phyloP scores from a whole-genome alignment of 2,797 vertebrate species.

The Chrysocyon brachyurus region DNA sequence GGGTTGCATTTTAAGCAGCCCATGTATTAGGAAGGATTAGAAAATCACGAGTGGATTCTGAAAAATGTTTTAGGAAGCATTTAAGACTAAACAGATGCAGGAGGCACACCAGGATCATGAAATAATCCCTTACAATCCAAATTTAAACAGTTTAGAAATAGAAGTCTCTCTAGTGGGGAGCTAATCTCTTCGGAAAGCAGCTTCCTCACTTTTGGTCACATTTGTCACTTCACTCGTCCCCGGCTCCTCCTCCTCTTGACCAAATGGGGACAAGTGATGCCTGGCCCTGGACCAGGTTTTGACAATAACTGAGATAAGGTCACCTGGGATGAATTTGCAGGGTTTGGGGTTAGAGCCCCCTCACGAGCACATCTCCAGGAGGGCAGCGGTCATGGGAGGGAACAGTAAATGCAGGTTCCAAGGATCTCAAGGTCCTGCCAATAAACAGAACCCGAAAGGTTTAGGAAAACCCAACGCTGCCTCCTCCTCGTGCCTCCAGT shows the following conservation, averaged over 20 bases:
- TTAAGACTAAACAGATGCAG: constrained; percentile 78
- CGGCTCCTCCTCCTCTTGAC: constrained; percentile 71
- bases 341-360: constrained; percentile 82
- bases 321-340: constrained; percentile 86
- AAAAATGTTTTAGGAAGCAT: constrained; percentile 82
- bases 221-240: constrained; percentile 70
- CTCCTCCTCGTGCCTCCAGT: constrained; percentile 64
- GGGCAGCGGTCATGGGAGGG: constrained; percentile 75
- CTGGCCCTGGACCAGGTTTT: constrained; percentile 77
- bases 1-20: constrained; percentile 56
- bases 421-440: constrained; percentile 84
- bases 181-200: constrained; percentile 82
- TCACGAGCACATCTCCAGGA: constrained; percentile 83
- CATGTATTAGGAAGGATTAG: constrained; percentile 71
- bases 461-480: constrained; percentile 81
- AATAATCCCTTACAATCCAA: constrained; percentile 75
- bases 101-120: constrained; percentile 49
- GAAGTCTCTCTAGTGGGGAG: constrained; percentile 66
- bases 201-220: constrained; percentile 80
- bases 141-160: constrained; percentile 76
- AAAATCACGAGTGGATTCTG: constrained; percentile 72
- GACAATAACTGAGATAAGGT: constrained; percentile 87
- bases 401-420: constrained; percentile 80
- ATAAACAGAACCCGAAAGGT: constrained; percentile 84
- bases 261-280: constrained; percentile 81